Percentiles rank a stretch among this genome's conserved stretches.
phyloP scores from a whole-genome alignment of 2,888 invertebrate species.

The Lasius platythorax region DNA sequence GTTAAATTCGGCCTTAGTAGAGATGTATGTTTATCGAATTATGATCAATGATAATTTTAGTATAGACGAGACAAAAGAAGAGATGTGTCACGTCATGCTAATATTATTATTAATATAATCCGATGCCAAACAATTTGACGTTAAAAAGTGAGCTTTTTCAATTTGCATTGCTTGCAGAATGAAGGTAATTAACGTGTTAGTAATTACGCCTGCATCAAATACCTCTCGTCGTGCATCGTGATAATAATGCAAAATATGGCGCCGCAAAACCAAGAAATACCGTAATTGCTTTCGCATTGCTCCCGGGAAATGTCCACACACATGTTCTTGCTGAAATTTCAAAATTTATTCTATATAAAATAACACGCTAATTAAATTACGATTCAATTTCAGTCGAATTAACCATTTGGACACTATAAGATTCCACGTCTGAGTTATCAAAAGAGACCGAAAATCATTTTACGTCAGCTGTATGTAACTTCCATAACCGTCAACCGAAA shows the following conservation, averaged over 20 bases:
- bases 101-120: not conserved
- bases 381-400: slow-evolving; percentile 14
- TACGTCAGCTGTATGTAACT: slow-evolving; percentile 4
- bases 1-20: not conserved
- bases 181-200: slow-evolving; percentile 26
- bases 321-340: slow-evolving; percentile 21
- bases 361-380: not conserved
- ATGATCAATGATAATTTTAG: not conserved
- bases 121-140: not conserved
- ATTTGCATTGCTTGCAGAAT: not conserved
- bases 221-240: slow-evolving; percentile 1
- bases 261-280: slow-evolving; percentile 46
- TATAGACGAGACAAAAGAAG: not conserved
- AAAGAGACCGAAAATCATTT: not conserved
- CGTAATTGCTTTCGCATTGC: slow-evolving; percentile 44
- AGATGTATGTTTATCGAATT: not conserved
- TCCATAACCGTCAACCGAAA: not conserved
- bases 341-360: slow-evolving; percentile 34
- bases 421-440: not conserved
- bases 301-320: slow-evolving; percentile 12
- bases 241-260: slow-evolving; percentile 31
- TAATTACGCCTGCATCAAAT: slow-evolving; percentile 31
- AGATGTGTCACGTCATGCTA: not conserved
- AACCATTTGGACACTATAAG: not conserved
- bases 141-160: not conserved